Base-by-base conservation (phyloP, 2,113 vertebrate genomes). In the Pagrus major region DNA sequence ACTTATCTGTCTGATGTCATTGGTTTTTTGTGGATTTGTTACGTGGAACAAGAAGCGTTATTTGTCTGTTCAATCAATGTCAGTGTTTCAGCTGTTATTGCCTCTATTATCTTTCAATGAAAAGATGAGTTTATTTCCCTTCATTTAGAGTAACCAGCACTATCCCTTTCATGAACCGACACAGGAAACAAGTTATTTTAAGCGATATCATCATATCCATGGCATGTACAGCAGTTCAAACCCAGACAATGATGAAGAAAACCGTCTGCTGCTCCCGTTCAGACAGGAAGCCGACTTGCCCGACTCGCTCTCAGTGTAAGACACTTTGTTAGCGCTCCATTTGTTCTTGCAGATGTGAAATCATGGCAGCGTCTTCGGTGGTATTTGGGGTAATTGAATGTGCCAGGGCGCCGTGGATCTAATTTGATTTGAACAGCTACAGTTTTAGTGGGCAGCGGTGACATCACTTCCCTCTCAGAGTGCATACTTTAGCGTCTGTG, bases 401-500 rank as follows among this genome's bases (percentile, higher is more conserved):
- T 93, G 89, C 86, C 90, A 84, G 84, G 93, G 90, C 86, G 86
- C 89, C 86, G 39, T 71, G 75, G 84, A 78, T 89, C 76, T 94
- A 93, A 94, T 94, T 94, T 73, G 87, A 94, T 93, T 95, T 90
- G 78, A 81, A 90, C 87, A 89, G 81, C 92, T 92, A 88, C 83
- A 71, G 80, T 92, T 94, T 91, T 91, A 92, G 89, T 78, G 88
- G 72, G 86, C 76, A 64, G 75, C 61, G 27, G 66, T 94, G 92
- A 94, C 91, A 94, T 93, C 92, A 93, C 90, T 90, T 93, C 91
- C 90, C 88, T 87, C 81, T 86, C 81, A 84, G 89, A 77, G 85
- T 66, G 68, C 92, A 94, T 94, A 90, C 85, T 94, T 94, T 72
- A 72, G 78, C 75, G 71, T 80, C 65, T 90, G 85, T 87, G 90